Percentiles rank a stretch among this genome's conserved stretches.
These are phyloP conservation scores for Mercenaria mercenaria DNA, from an alignment of 1,140 invertebrate species.

Conservation along the genomic window DNA sequence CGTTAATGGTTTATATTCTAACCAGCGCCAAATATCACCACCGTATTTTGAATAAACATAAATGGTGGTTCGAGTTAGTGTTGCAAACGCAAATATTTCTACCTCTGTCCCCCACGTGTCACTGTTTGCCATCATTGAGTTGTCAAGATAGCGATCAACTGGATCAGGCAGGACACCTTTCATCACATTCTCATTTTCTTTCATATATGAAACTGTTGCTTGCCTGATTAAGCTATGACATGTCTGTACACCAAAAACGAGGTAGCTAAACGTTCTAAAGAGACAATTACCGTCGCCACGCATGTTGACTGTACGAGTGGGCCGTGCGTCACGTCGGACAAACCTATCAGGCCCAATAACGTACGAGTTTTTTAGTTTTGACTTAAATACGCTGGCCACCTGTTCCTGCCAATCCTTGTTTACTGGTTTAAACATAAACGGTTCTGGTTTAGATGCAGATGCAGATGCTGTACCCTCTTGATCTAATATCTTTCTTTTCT, in stretches of 20 bases:
- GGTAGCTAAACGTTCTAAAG: slow-evolving; percentile 26
- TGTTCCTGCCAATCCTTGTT: not conserved
- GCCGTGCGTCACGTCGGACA: not conserved
- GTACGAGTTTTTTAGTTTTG: slow-evolving; percentile 1
- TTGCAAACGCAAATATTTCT: not conserved
- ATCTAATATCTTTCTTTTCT: not conserved
- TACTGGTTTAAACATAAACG: not conserved
- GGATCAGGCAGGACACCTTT: not conserved
- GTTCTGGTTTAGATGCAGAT: not conserved
- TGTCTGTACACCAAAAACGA: not conserved
- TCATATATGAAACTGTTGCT: not conserved
- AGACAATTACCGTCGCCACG: slow-evolving; percentile 32
- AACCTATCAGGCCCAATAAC: not conserved
- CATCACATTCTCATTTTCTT: not conserved
- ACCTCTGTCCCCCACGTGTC: not conserved
- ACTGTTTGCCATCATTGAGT: not conserved
- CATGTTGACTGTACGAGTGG: not conserved
- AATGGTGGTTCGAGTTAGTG: not conserved
- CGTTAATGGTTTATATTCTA: not conserved
- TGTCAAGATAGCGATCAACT: not conserved
- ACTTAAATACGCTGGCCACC: not conserved
- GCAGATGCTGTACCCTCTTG: not conserved
- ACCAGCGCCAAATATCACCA: not conserved
- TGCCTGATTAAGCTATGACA: not conserved
- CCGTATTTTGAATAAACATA: not conserved